Evolutionary conservation across 1,140 invertebrate species (phyloP).

Genomic region (Augochlora pura): DNA sequence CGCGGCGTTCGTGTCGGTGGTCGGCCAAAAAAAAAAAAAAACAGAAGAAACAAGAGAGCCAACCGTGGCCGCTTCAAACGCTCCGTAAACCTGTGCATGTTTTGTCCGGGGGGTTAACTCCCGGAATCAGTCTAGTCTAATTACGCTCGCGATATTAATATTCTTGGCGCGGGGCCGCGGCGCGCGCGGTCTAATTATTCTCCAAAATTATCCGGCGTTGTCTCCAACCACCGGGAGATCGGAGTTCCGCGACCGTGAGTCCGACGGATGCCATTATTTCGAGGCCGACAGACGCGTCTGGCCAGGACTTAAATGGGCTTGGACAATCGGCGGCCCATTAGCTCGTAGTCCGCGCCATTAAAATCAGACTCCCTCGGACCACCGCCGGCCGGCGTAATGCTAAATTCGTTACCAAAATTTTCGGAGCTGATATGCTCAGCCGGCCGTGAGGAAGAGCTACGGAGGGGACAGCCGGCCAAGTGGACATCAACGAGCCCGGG

Average conservation of each 20-base stretch:
- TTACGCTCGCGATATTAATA: conserved; percentile 56
- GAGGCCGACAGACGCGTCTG: conserved; percentile 61
- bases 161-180: conserved; percentile 42
- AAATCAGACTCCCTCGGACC: conserved; percentile 73
- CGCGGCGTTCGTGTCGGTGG: too few species aligned
- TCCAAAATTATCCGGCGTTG: conserved; percentile 50
- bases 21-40: too few species aligned
- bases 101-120: background rate
- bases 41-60: too few species aligned
- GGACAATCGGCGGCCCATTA: conserved; percentile 72
- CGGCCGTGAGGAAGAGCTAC: conserved; percentile 63
- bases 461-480: conserved; percentile 28
- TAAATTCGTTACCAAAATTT: conserved; percentile 73
- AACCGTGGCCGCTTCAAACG: too few species aligned
- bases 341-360: conserved; percentile 70
- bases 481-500: conserved; percentile 11
- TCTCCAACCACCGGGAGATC: conserved; percentile 30
- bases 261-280: conserved; percentile 57
- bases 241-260: conserved; percentile 39
- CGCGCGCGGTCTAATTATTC: conserved; percentile 45
- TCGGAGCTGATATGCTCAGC: conserved; percentile 64
- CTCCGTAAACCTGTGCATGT: too few species aligned
- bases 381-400: conserved; percentile 58
- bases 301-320: conserved; percentile 66
- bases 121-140: conserved; percentile 34